phyloP scores from a whole-genome alignment of 2,113 vertebrate genomes.

The Salvelinus sp. region DNA sequence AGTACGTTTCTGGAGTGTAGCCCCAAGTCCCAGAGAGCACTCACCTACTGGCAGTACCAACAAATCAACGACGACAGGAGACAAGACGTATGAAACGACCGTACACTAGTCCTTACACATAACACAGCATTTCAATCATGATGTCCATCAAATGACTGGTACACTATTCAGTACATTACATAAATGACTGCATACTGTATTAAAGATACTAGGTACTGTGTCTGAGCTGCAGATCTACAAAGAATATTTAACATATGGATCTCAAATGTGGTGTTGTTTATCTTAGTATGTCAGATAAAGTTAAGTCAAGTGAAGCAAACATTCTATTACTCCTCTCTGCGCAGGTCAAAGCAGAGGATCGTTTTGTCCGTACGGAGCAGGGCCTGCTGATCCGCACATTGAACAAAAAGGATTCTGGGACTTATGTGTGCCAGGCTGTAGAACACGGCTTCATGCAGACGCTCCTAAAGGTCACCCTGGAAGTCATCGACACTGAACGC shows the following conservation, averaged over 20 bases:
- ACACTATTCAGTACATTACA: no score
- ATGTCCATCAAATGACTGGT: background rate
- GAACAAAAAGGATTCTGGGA: constrained; percentile 83
- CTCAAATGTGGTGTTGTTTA: background rate
- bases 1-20: constrained; percentile 97
- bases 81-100: constrained; percentile 81
- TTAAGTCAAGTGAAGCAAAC: no score
- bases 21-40: constrained; percentile 90
- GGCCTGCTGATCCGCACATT: constrained; percentile 89
- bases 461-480: constrained; percentile 88
- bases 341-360: constrained; percentile 86
- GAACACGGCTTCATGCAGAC: constrained; percentile 97
- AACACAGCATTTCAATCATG: background rate
- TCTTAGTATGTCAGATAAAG: no score
- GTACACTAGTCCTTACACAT: background rate
- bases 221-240: background rate
- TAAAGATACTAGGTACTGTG: no score
- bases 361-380: constrained; percentile 86
- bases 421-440: constrained; percentile 90
- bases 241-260: background rate
- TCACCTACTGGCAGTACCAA: constrained; percentile 94
- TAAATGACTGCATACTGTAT: no score
- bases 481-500: constrained; percentile 90
- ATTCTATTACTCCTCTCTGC: background rate
- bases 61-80: constrained; percentile 83